Evolutionary conservation across 2,113 vertebrate species (phyloP).

Genomic region (Chloroceryle aenea): DNA sequence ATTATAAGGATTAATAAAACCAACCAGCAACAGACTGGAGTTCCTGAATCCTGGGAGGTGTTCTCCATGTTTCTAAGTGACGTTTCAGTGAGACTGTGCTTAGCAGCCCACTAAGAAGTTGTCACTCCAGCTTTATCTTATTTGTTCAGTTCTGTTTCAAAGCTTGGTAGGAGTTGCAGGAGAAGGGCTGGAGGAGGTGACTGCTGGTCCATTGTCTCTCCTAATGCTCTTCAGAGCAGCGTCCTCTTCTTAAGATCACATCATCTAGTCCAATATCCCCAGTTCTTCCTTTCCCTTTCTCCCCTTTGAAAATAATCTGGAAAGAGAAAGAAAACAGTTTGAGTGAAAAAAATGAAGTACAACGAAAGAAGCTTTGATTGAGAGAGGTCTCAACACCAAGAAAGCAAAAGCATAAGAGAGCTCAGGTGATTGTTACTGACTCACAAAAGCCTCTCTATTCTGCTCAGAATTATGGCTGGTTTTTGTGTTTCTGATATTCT

Average conservation of each 20-base stretch:
- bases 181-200: background rate
- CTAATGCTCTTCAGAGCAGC: slow-evolving; percentile 84
- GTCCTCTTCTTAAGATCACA: slow-evolving; percentile 87
- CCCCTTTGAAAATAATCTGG: slow-evolving; percentile 94
- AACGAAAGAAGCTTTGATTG: background rate
- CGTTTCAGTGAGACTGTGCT: slow-evolving; percentile 36
- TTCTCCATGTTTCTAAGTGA: background rate
- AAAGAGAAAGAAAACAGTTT: background rate
- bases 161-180: background rate
- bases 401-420: background rate
- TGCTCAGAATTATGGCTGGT: background rate
- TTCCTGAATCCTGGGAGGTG: slow-evolving; percentile 67
- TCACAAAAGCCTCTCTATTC: background rate
- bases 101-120: background rate
- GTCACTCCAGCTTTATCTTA: background rate
- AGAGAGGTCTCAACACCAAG: background rate
- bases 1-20: slow-evolving; percentile 3
- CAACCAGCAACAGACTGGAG: background rate
- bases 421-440: background rate
- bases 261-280: slow-evolving; percentile 94
- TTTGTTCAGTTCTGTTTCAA: background rate
- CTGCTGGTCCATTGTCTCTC: background rate
- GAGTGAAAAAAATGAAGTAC: background rate
- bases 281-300: slow-evolving; percentile 81
- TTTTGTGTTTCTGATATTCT: background rate